Evolutionary conservation across 30 jellyfish, hydroid and myxozoan species (phyloP), one percentile per base, ranked within the genome.

Genomic region (Aurelia sp.): DNA sequence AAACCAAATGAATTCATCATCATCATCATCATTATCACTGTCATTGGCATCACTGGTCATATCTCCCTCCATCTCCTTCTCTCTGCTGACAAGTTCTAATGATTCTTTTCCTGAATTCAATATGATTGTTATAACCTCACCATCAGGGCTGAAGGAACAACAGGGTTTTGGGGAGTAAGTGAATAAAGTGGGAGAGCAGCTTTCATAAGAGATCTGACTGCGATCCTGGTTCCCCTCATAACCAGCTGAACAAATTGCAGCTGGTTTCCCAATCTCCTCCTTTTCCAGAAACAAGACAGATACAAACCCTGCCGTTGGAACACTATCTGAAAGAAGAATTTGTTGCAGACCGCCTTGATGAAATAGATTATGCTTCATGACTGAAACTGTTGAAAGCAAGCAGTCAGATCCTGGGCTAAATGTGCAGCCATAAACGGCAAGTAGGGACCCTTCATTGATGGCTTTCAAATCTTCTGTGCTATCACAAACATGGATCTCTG

Each of bases 121-220:
- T 11, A 86, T 76, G 8, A 44, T 84, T 13, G 96, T 86, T 22
- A 86, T 1, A 0, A 57, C 53, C 30, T 86, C 60, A 3, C 96
- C 88, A 67, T 86, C 71, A 6, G 83, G 78, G 40, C 84, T 72
- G 30, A 86, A 86, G 24, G 70, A 63, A 40, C 96, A 86, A 41
- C 77, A 66, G 6, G 96, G 96, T 58, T 61, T 70, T 50, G 96
- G 96, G 6, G 96, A 86, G 50, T 74, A 86, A 38, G 96, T 86
- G 47, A 86, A 86, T 35, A 72, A 31, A 13, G 84, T 17, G 12
- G 89, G 85, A 5, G 85, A 86, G 66, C 90, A 86, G 16, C 57
- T 17, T 19, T 72, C 83, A 47, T 19, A 71, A 51, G 10, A 22
- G 55, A 66, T 19, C 33, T 70, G 50, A 38, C 9, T 38, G 2